phyloP scores from a whole-genome alignment of 2,888 invertebrate genomes.

The Agrochola circellaris region DNA sequence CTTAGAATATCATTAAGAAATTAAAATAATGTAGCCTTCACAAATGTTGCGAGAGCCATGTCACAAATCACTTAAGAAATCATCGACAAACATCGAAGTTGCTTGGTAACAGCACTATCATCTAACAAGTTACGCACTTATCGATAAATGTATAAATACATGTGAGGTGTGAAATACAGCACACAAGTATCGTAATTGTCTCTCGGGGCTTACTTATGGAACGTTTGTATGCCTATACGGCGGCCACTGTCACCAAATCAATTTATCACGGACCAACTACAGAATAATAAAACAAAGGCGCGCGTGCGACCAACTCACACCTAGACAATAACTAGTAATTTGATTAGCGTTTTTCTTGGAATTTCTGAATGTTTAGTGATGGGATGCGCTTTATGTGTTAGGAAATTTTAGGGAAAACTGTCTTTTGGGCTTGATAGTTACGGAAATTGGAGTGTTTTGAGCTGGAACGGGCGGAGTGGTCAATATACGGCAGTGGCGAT shows the following conservation, averaged over 20 bases:
- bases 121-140: constrained; percentile 60
- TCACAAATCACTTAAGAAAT: constrained; percentile 50
- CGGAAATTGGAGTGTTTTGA: neutral
- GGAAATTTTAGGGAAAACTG: neutral
- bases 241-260: constrained; percentile 83
- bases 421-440: no score
- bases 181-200: constrained; percentile 77
- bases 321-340: constrained; percentile 83
- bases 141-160: constrained; percentile 68
- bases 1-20: constrained; percentile 47
- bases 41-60: constrained; percentile 46
- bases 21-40: constrained; percentile 54
- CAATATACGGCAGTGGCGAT: neutral
- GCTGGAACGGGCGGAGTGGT: no score
- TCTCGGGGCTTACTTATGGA: constrained; percentile 74
- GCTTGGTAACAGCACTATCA: constrained; percentile 51
- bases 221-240: constrained; percentile 82
- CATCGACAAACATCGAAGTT: constrained; percentile 46
- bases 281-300: constrained; percentile 81
- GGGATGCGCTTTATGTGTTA: constrained; percentile 23
- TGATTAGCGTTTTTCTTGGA: constrained; percentile 77
- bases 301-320: constrained; percentile 82
- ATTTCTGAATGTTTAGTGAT: constrained; percentile 66
- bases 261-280: constrained; percentile 83
- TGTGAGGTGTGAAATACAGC: constrained; percentile 74